Evolutionary conservation across 2,113 vertebrate species (phyloP).

Genomic region (Malurus alboscapulatus): DNA sequence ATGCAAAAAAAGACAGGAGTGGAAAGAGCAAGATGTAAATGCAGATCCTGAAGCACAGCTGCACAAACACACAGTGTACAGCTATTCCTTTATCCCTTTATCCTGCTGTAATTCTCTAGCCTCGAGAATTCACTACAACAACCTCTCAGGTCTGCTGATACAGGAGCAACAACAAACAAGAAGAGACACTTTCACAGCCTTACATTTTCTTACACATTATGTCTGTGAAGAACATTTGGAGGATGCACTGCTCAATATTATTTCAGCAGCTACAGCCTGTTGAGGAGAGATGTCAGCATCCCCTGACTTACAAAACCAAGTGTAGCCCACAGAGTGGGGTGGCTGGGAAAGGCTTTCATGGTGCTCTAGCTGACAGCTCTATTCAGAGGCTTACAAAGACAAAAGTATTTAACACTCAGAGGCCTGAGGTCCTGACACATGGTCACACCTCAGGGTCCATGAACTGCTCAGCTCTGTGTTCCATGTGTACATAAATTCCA

Average conservation of each 20-base stretch:
- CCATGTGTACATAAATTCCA: neutral
- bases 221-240: neutral
- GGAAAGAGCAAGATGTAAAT: neutral
- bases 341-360: neutral
- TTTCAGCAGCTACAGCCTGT: neutral
- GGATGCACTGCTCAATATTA: neutral
- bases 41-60: neutral
- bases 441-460: neutral
- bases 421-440: neutral
- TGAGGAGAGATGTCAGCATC: neutral
- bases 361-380: neutral
- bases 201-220: neutral
- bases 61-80: neutral
- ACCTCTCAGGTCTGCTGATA: neutral
- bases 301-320: neutral
- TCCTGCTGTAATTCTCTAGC: neutral
- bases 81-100: neutral
- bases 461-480: neutral
- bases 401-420: neutral
- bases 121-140: neutral
- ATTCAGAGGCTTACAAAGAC: neutral
- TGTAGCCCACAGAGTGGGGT: neutral
- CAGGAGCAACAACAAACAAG: neutral
- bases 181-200: neutral
- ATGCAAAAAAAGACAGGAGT: neutral